Evolutionary conservation across 2,797 vertebrate species (phyloP), one percentile per base, ranked within the genome.

Genomic region (Sorex maritimensis): DNA sequence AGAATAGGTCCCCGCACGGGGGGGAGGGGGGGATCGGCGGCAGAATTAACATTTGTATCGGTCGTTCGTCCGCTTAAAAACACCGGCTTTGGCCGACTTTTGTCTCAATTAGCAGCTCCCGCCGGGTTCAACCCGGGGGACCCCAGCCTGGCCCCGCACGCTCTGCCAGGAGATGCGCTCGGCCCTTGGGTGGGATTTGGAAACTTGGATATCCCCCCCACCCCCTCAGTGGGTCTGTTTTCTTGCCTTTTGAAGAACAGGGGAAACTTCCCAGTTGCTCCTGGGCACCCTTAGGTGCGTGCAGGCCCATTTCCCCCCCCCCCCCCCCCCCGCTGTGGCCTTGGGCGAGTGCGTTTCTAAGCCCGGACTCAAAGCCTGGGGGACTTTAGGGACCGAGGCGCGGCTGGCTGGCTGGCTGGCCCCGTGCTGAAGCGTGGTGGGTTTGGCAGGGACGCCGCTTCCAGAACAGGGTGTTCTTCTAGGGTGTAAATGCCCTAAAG

Each of bases 101-200:
- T 73, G 41, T 92, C 93, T 89, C 91, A 81, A 92, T 81, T 88
- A 95, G 91, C 86, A 81, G 86, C 93, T 81, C 91, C 86, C 89
- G 69, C 1, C n/a, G 26, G 61, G 52, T 58, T 92, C 28, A 82
- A 52, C 44, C 52, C 7, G 75, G 52, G 41, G 8, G 44, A 2
- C 9, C 55, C 14, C 28, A 24, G 30, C 4, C 6, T 21, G 21
- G 7, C 17, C 9, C 44, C 26, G 34, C 85, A 23, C 34, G n/a
- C 38, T 46, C 46, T n/a, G 46, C 49, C 17, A 26, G 26, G 30
- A 91, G 17, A 67, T 19, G 21, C 34, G 41, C 78, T 67, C 10
- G 2, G 6, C 24, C 24, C 65, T 44, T 44, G 41, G 41, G 41
- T 67, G 26, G 65, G 28, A 11, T 67, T 28, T 90, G 49, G 5